phyloP scores from a whole-genome alignment of 2,797 vertebrate genomes.

The Lophotriccus pileatus region DNA sequence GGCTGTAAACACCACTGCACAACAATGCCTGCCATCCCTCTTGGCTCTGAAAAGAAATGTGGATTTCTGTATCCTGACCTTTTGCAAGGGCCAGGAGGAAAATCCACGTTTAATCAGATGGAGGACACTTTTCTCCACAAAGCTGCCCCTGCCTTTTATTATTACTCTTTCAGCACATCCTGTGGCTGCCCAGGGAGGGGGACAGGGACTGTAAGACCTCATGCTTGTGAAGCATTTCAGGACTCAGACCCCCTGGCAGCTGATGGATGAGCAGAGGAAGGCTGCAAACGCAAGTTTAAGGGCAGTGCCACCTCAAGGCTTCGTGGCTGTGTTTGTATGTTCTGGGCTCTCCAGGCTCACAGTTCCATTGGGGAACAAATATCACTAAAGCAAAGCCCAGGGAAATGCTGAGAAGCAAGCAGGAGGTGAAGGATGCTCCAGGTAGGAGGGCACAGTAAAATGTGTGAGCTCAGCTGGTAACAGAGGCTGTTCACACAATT shows the following conservation, averaged over 20 bases:
- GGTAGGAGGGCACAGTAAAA: neutral
- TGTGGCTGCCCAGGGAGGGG: neutral
- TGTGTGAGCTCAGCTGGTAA: neutral
- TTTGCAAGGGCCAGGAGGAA: neutral
- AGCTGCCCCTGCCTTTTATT: fast-evolving
- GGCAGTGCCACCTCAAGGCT: neutral
- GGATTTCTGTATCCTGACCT: neutral
- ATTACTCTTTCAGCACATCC: neutral
- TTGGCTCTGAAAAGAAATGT: neutral
- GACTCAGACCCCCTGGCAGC: neutral
- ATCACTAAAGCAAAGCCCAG: slow-evolving; percentile 3
- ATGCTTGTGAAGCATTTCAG: neutral
- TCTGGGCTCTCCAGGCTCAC: slow-evolving; percentile 56
- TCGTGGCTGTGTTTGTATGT: neutral
- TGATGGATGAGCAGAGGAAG: neutral
- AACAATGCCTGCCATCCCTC: neutral
- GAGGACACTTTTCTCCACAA: neutral
- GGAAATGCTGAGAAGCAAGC: neutral
- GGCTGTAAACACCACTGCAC: neutral
- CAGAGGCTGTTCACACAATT: neutral
- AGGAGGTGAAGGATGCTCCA: no score
- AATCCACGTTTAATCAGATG: neutral
- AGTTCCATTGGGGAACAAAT: neutral
- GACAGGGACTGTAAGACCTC: neutral
- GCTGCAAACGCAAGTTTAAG: neutral